Evolutionary conservation across 2,888 invertebrate species (phyloP).

Genomic region (Catonia carolina): DNA sequence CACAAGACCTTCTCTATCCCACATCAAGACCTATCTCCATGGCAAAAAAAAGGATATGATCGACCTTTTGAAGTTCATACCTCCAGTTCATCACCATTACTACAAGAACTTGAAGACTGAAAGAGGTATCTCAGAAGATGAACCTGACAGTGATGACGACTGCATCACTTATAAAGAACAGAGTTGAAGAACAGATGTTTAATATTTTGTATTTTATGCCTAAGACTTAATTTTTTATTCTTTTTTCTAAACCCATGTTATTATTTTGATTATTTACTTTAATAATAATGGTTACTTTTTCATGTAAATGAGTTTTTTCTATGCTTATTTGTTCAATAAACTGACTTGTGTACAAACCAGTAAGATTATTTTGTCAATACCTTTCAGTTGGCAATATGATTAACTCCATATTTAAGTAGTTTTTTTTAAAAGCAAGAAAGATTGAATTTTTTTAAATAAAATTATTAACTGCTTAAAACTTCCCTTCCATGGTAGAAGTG

Average conservation of each 20-base stretch:
- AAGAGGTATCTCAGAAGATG: background rate
- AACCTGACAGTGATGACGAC: conserved; percentile 2
- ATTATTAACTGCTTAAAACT: too few relatives aligned
- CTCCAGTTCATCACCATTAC: background rate
- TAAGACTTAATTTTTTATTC: background rate
- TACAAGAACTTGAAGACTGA: background rate
- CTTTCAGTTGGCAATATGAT: conserved; percentile 4
- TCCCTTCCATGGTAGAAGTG: too few relatives aligned
- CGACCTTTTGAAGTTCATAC: background rate
- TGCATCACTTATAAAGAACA: background rate
- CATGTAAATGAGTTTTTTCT: too few relatives aligned
- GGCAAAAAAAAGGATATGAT: background rate
- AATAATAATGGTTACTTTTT: too few relatives aligned
- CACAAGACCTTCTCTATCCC: background rate
- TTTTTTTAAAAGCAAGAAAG: background rate
- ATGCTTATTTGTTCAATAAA: conserved; percentile 3
- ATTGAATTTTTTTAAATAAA: background rate
- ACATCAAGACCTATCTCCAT: conserved; percentile 1
- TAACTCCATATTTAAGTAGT: too few relatives aligned
- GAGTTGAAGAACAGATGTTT: background rate
- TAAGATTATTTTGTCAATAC: background rate
- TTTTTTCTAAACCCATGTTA: too few relatives aligned
- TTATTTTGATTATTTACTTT: too few relatives aligned
- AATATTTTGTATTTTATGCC: background rate
- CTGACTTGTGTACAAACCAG: background rate